A percentile compares a stretch with the other conserved stretches of the same genome.
Conservation (phyloP, 37 sponge, comb jelly and placozoan genomes). For the Dysidea cf. avara region DNA sequence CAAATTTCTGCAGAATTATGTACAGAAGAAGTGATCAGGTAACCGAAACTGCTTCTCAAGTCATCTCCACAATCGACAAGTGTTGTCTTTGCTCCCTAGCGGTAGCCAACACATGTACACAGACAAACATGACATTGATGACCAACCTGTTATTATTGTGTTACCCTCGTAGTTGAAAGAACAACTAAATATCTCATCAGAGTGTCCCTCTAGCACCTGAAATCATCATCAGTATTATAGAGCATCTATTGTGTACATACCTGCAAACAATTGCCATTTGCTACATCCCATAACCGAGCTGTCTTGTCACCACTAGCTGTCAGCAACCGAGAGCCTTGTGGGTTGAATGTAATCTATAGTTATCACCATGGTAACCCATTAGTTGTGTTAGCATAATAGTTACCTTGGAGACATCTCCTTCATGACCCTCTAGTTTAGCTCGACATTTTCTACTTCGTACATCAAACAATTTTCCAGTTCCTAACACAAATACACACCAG, state of each 20-base stretch:
- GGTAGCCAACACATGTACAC: not conserved
- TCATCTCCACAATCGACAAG: conserved; percentile 96
- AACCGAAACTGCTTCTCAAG: not conserved
- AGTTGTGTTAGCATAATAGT: no score
- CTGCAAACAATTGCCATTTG: conserved; percentile 77
- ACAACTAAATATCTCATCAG: conserved; percentile 95
- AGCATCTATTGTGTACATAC: conserved; percentile 22
- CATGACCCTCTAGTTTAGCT: conserved; percentile 80
- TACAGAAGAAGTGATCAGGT: no score
- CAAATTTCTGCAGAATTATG: no score
- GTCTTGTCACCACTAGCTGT: conserved; percentile 95
- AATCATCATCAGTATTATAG: not conserved
- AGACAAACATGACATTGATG: not conserved
- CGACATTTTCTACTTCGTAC: conserved; percentile 58
- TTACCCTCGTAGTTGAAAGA: conserved; percentile 97
- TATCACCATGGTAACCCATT: no score
- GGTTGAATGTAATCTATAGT: conserved; percentile 76
- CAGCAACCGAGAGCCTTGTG: conserved; percentile 86
- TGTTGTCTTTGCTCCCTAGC: conserved; percentile 95
- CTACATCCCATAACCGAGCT: conserved; percentile 85
- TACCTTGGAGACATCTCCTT: conserved; percentile 92
- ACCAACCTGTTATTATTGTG: conserved; percentile 86
- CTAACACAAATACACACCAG: conserved; percentile 20
- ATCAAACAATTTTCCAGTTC: conserved; percentile 73
- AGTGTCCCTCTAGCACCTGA: conserved; percentile 89